Base-by-base conservation (phyloP, 2,797 vertebrate genomes). In the Ficedula albicollis region DNA sequence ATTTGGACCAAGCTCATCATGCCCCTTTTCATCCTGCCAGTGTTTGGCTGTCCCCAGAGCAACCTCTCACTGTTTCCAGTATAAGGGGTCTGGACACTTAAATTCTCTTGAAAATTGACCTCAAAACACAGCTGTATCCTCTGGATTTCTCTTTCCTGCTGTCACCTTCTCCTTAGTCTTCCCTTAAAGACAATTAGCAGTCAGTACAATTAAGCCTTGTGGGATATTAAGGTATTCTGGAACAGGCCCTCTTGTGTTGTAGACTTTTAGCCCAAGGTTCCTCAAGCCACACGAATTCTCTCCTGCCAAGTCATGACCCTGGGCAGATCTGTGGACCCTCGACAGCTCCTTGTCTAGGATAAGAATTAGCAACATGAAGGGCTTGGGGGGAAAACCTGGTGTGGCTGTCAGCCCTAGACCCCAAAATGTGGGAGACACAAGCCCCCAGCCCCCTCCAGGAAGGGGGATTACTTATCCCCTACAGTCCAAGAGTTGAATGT, bases 291-390 rank as follows among this genome's bases (percentile, higher is more conserved):
- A 30, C n/a, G 67, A 38, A 39, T 67, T 84, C 30, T 66, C 14
- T 86, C 6, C 32, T 86, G 60, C 56, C 12, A 79, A 55, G 32
- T 73, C 21, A 5, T 46, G 68, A 36, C 23, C 25, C 19, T 10
- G 8, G 34, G 34, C n/a, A 87, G 55, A 54, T 66, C n/a, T 74
- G 29, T 63, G 68, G 46, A 67, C 38, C 29, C 29, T 77, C 0
- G 0, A 58, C 48, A 83, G 7, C 49, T 74, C 5, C 20, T 0
- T 55, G 20, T 63, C 64, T 70, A 38, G 34, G 56, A 34, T 77
- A 43, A 80, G 43, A 86, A 48, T 0, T 0, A 29, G 52, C 10
- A 23, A 49, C 17, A 23, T 1, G 4, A 67, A 62, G 49, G 39
- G 64, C 15, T 41, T 93, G 9, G 11, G 15, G 5, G 16, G 3